phyloP scores from a whole-genome alignment of 2,888 invertebrate species.

The Galeopsomyia nigrocyanea region DNA sequence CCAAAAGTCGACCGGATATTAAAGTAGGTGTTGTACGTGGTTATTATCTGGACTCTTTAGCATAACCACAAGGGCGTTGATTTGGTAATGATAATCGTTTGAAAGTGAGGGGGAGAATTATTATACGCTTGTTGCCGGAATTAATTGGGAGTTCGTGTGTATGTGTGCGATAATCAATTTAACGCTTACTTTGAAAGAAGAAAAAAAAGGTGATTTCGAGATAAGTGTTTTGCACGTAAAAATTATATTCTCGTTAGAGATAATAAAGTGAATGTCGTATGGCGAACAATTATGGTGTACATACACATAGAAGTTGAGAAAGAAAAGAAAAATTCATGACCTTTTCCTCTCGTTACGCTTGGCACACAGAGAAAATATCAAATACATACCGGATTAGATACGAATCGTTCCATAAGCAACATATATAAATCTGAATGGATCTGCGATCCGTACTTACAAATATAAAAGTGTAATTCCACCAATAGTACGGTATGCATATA shows the following conservation, averaged over 20 bases:
- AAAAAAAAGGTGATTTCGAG: too few relatives aligned
- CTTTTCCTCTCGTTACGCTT: conserved; percentile 24
- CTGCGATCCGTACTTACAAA: too few relatives aligned
- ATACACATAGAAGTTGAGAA: not conserved
- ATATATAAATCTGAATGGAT: not conserved
- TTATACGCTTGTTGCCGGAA: conserved; percentile 8
- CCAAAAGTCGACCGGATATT: conserved; percentile 35
- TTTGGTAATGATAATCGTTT: conserved; percentile 13
- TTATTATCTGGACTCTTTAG: conserved; percentile 1
- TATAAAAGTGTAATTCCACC: too few relatives aligned
- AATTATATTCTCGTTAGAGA: not conserved
- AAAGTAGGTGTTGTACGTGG: conserved; percentile 18
- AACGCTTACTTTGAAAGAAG: too few relatives aligned
- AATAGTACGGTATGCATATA: not conserved
- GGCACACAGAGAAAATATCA: conserved; percentile 2
- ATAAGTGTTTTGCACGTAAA: not conserved
- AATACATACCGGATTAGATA: not conserved
- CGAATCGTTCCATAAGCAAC: not conserved
- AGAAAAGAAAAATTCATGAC: conserved; percentile 12
- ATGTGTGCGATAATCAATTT: conserved; percentile 3
- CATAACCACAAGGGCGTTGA: not conserved
- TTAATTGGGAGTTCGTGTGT: not conserved
- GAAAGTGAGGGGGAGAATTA: not conserved
- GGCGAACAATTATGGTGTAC: not conserved
- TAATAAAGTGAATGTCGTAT: too few relatives aligned